Conservation (phyloP, 2,113 vertebrate species). For the Eubucco bourcierii region DNA sequence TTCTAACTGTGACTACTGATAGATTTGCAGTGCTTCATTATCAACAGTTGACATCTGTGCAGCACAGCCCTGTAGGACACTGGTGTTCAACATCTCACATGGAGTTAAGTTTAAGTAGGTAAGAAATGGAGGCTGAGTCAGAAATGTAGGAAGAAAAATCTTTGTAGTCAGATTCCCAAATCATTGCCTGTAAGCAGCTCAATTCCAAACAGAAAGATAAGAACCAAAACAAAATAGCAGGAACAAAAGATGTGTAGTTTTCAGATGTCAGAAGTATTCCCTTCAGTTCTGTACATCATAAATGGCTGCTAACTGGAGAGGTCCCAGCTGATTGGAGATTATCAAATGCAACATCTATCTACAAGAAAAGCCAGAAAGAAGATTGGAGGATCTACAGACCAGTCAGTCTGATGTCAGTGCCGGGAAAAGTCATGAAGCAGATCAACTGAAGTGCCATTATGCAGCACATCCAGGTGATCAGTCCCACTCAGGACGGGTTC, state of each 20-base stretch:
- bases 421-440: too few relatives aligned
- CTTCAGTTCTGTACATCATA: background rate
- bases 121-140: slow-evolving; percentile 52
- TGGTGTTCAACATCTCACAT: slow-evolving; percentile 3
- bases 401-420: too few relatives aligned
- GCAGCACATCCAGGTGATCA: too few relatives aligned
- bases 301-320: too few relatives aligned
- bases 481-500: too few relatives aligned
- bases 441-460: too few relatives aligned
- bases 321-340: too few relatives aligned
- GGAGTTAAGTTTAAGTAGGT: slow-evolving; percentile 38
- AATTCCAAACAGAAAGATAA: slow-evolving; percentile 33
- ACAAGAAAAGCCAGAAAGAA: too few relatives aligned
- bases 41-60: slow-evolving; percentile 53
- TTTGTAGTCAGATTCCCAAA: slow-evolving; percentile 44
- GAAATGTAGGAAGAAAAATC: slow-evolving; percentile 28
- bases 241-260: background rate
- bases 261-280: background rate
- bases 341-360: too few relatives aligned
- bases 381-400: too few relatives aligned
- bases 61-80: slow-evolving; percentile 19
- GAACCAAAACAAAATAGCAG: background rate
- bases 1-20: background rate
- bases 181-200: slow-evolving; percentile 38
- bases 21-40: slow-evolving; percentile 1